phyloP scores from a whole-genome alignment of 1,140 invertebrate species.

The Hydropsyche tenuis region DNA sequence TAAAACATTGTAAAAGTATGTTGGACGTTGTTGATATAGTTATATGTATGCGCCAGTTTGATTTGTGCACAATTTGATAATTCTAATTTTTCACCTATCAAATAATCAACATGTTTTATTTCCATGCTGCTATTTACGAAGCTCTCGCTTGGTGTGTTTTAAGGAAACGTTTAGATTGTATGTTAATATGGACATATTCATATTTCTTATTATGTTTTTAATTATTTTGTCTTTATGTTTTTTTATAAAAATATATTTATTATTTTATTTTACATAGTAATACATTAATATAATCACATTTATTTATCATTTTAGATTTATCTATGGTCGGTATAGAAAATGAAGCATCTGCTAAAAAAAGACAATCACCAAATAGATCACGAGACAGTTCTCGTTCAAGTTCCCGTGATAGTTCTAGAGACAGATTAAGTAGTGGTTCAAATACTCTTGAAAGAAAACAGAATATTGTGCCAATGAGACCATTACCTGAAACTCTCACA shows the following conservation, averaged over 20 bases:
- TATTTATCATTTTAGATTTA: conserved; percentile 66
- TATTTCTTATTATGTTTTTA: not conserved
- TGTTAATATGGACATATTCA: conserved; percentile 59
- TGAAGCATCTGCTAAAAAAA: conserved; percentile 64
- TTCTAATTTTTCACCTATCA: too few relatives aligned
- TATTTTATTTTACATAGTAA: conserved; percentile 28
- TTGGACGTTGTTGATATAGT: too few relatives aligned
- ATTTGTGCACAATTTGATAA: too few relatives aligned
- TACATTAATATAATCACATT: conserved; percentile 33
- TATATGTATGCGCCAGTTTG: too few relatives aligned
- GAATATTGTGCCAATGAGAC: conserved; percentile 65
- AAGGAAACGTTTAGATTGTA: conserved; percentile 88
- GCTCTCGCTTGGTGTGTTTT: conserved; percentile 89
- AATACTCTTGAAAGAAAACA: conserved; percentile 59
- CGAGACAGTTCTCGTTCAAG: conserved; percentile 60
- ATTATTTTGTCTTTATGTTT: too few relatives aligned
- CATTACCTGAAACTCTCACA: conserved; percentile 83
- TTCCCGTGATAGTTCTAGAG: conserved; percentile 60
- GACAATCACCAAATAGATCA: conserved; percentile 51
- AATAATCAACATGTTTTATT: conserved; percentile 8
- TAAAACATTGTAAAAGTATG: too few relatives aligned
- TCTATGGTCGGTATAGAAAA: conserved; percentile 76
- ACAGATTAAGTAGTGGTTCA: conserved; percentile 58
- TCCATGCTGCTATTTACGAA: conserved; percentile 58
- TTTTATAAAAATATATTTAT: conserved; percentile 25